Conservation (phyloP, 2,888 invertebrate species). For the Drosophila testacea region DNA sequence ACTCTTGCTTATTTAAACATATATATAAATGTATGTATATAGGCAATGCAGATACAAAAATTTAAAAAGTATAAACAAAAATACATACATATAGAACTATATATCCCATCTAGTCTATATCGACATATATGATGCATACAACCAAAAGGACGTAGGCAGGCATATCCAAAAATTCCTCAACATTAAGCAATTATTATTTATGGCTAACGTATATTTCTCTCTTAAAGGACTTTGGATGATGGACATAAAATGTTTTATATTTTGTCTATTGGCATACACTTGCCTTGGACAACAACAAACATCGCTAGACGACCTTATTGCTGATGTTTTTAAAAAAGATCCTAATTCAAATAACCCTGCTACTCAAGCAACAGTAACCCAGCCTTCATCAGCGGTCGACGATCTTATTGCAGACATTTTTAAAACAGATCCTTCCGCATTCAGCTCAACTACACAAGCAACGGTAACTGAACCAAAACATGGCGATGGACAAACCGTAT, state of each 20-base stretch:
- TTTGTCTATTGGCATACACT: slow-evolving; percentile 39
- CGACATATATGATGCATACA: not conserved
- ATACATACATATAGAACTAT: not conserved
- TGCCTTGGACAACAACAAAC: slow-evolving; percentile 51
- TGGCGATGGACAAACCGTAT: slow-evolving; percentile 18
- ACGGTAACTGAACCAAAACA: slow-evolving; percentile 11
- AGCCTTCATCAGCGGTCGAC: slow-evolving; percentile 33
- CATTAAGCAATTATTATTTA: not conserved
- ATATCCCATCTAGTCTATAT: not conserved
- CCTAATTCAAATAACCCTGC: slow-evolving; percentile 17
- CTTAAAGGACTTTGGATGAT: slow-evolving; percentile 30
- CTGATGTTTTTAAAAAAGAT: slow-evolving; percentile 70
- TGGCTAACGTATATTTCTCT: not conserved
- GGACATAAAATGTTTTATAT: slow-evolving; percentile 30
- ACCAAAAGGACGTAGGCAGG: not conserved
- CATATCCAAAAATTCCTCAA: not conserved
- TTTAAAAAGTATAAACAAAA: not conserved
- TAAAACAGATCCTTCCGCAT: slow-evolving; percentile 42
- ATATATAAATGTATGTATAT: not conserved
- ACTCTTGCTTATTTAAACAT: not conserved
- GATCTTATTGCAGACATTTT: slow-evolving; percentile 75
- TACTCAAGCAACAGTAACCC: slow-evolving; percentile 7
- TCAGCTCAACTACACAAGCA: slow-evolving; percentile 22
- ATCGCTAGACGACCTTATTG: slow-evolving; percentile 70
- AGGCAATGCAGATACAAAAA: not conserved